Evolutionary conservation across 2,888 invertebrate genomes (phyloP).

Genomic region (Eumacrocentrus americanus): DNA sequence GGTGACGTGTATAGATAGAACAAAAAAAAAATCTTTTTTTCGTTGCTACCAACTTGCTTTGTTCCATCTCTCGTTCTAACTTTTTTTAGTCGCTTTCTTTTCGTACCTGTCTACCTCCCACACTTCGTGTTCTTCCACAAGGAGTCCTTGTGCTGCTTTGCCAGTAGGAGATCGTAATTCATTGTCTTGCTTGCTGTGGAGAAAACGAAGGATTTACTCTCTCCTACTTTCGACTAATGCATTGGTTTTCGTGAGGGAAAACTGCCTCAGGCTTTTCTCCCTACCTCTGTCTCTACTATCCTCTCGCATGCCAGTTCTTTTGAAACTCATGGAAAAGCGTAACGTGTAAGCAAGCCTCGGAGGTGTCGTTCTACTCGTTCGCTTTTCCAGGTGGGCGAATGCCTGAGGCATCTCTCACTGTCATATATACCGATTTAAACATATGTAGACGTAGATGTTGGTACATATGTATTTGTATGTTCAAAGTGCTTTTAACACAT

Average conservation of each 20-base stretch:
- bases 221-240: slow-evolving; percentile 4
- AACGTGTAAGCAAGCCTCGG: neutral
- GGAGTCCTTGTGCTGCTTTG: neutral
- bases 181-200: slow-evolving; percentile 11
- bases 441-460: neutral
- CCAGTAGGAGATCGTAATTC: slow-evolving; percentile 13
- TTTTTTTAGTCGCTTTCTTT: too few relatives aligned
- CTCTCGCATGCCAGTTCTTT: neutral
- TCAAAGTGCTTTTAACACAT: neutral
- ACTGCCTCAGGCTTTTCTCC: neutral
- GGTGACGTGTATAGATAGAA: too few relatives aligned
- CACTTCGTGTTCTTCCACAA: neutral
- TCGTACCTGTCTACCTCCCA: neutral
- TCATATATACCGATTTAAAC: neutral
- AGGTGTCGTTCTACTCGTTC: slow-evolving; percentile 6
- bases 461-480: neutral
- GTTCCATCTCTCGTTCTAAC: too few relatives aligned
- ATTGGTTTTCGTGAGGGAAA: slow-evolving; percentile 9
- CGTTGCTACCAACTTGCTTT: too few relatives aligned
- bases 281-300: too few relatives aligned
- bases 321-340: slow-evolving; percentile 1
- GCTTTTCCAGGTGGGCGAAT: slow-evolving; percentile 3
- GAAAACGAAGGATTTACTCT: slow-evolving; percentile 10
- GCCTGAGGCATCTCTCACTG: neutral
- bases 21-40: too few relatives aligned